A percentile compares a stretch with the other conserved stretches of the same genome.
Evolutionary conservation across 2,797 vertebrate genomes (phyloP).

Genomic region (Mormyrops attenuatus): DNA sequence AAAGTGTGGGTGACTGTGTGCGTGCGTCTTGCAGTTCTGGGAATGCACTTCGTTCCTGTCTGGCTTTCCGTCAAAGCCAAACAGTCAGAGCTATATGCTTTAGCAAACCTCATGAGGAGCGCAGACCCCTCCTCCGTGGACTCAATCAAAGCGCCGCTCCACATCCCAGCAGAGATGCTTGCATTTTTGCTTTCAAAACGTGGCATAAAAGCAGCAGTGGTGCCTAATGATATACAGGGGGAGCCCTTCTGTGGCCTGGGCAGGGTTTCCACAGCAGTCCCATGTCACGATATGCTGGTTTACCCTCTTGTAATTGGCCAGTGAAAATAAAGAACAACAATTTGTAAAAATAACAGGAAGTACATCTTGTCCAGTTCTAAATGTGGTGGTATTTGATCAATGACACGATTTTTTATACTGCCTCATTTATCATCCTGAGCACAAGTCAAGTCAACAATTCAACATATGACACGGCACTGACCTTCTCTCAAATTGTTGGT

Average conservation of each 20-base stretch:
- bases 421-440: constrained; percentile 19
- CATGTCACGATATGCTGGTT: not conserved
- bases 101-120: not conserved
- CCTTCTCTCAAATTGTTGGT: not conserved
- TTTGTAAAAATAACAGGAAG: not conserved
- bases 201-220: not conserved
- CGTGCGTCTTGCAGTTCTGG: not conserved
- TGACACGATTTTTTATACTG: not conserved
- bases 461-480: not conserved
- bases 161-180: not conserved
- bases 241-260: not conserved
- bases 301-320: not conserved
- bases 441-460: not conserved
- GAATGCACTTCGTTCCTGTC: not conserved
- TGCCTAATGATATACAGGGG: not conserved
- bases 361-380: not conserved
- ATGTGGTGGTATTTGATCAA: constrained; percentile 9
- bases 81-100: not conserved
- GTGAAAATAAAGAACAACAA: not conserved
- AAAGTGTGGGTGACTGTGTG: not conserved
- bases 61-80: not conserved
- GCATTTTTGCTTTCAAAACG: not conserved
- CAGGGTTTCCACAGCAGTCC: not conserved
- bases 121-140: not conserved
- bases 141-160: not conserved